Percentiles rank a stretch among this genome's conserved stretches.
Evolutionary conservation across 2,888 invertebrate species (phyloP).

Genomic region (Cephus spinipes): DNA sequence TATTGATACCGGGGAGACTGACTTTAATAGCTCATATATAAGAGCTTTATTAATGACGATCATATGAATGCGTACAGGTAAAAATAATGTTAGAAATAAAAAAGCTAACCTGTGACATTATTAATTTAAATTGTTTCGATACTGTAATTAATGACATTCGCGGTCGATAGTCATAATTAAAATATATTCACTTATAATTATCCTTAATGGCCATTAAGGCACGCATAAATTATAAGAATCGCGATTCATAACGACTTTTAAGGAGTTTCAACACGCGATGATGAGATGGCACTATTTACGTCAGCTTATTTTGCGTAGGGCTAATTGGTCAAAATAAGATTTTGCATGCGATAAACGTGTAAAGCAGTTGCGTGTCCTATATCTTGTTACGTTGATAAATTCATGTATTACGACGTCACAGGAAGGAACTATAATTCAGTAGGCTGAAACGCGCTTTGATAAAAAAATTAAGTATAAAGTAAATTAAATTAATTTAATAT

Average conservation of each 20-base stretch:
- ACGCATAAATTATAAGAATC: background rate
- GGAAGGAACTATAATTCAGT: background rate
- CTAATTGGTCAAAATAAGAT: background rate
- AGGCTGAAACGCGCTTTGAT: background rate
- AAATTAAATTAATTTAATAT: background rate
- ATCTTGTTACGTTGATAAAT: background rate
- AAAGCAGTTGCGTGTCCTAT: conserved; percentile 3
- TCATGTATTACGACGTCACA: background rate
- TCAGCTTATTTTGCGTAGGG: background rate
- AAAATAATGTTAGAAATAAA: background rate
- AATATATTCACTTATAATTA: conserved; percentile 1
- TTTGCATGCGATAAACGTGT: background rate
- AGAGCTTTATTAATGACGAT: background rate
- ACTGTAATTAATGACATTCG: background rate
- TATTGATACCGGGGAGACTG: background rate
- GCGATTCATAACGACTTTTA: background rate
- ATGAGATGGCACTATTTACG: background rate
- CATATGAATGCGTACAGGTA: background rate
- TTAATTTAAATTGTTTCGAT: background rate
- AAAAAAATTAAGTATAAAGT: background rate
- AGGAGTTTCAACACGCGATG: background rate
- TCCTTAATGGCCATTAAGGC: background rate
- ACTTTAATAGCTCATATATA: background rate
- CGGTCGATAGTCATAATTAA: background rate
- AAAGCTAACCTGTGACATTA: background rate